These are phyloP conservation scores for Polydrusus pterygomalis DNA, from an alignment of 2,888 invertebrate species.

Conservation along the genomic window DNA sequence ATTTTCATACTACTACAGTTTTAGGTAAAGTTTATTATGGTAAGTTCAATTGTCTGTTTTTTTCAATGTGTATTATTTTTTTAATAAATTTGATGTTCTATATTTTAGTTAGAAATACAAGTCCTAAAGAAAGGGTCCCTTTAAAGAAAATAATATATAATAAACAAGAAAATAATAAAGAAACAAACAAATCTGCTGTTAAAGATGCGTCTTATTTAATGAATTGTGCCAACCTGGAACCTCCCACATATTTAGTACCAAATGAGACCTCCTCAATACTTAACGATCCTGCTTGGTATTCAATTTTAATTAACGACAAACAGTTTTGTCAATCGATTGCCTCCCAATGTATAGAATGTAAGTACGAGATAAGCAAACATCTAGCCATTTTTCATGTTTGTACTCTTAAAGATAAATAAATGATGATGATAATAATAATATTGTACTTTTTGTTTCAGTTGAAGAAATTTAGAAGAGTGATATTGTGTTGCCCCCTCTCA, in stretches of 20 bases:
- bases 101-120: slow-evolving; percentile 17
- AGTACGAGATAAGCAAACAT: not conserved
- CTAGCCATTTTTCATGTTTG: not conserved
- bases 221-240: slow-evolving; percentile 11
- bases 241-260: slow-evolving; percentile 11
- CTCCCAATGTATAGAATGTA: not conserved
- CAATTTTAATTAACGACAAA: not conserved
- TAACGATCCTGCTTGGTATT: not conserved
- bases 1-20: not conserved
- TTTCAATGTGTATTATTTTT: too few species aligned
- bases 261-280: slow-evolving; percentile 8
- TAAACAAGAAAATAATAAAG: slow-evolving; percentile 9
- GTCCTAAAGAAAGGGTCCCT: slow-evolving; percentile 1
- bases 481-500: not conserved
- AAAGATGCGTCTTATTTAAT: not conserved
- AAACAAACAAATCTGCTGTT: too few species aligned
- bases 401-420: not conserved
- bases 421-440: not conserved
- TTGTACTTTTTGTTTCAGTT: not conserved
- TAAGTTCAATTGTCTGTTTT: not conserved
- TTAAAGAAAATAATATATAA: slow-evolving; percentile 4
- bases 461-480: not conserved
- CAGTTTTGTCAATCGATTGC: not conserved
- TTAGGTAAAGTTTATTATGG: not conserved
- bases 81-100: not conserved